Evolutionary conservation across 2,888 invertebrate genomes (phyloP).

Genomic region (Drosophila anceps): DNA sequence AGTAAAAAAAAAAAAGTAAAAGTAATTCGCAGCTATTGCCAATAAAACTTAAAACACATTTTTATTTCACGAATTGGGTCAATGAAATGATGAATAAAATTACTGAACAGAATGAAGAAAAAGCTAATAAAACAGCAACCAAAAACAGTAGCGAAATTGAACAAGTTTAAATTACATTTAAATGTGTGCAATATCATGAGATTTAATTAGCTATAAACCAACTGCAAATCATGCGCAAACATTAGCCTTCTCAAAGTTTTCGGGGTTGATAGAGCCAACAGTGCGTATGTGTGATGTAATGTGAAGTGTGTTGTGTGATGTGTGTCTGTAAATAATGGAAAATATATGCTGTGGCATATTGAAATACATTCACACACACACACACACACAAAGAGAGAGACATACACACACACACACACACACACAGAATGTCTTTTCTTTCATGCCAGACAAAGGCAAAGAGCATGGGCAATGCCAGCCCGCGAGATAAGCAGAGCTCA

Average conservation of each 20-base stretch:
- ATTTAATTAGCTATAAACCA: constrained; percentile 29
- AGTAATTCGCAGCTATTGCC: constrained; percentile 36
- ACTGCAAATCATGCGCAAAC: constrained; percentile 34
- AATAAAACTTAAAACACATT: constrained; percentile 16
- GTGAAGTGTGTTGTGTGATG: neutral
- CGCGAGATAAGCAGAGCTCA: constrained; percentile 53
- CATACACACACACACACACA: neutral
- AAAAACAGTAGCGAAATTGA: constrained; percentile 16
- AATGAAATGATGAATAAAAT: constrained; percentile 61
- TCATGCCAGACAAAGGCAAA: constrained; percentile 17
- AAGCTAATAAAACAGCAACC: neutral
- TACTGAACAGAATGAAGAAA: neutral
- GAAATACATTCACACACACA: neutral
- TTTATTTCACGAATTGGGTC: constrained; percentile 55
- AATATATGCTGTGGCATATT: constrained; percentile 13
- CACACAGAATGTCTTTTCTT: neutral
- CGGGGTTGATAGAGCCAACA: constrained; percentile 4
- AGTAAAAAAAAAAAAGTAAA: constrained; percentile 43
- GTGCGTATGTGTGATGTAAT: constrained; percentile 23
- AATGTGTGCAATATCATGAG: constrained; percentile 13
- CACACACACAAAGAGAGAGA: neutral
- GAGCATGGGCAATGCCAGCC: neutral
- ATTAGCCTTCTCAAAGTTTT: constrained; percentile 23
- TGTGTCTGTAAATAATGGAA: constrained; percentile 32
- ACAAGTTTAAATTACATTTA: constrained; percentile 27